Conservation (phyloP, 2,113 vertebrate genomes). For the Oncorhynchus gorbuscha region DNA sequence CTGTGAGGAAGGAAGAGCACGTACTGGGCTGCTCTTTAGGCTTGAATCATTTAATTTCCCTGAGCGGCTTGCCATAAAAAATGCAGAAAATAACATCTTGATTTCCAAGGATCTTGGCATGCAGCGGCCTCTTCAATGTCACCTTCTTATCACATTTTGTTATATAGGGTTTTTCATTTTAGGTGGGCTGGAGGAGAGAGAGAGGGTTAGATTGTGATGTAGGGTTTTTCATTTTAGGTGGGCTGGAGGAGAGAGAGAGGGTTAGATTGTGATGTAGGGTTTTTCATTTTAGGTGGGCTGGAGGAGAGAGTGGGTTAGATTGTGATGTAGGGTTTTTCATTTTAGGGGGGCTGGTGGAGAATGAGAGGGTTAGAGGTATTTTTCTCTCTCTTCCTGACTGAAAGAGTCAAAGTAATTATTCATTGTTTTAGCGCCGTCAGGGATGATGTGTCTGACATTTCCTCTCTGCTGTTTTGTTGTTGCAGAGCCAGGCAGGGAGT, state of each 20-base stretch:
- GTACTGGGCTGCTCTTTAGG: slow-evolving; percentile 42
- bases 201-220: background rate
- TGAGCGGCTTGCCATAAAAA: slow-evolving; percentile 48
- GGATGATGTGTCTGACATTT: slow-evolving; percentile 64
- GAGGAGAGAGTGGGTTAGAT: slow-evolving; percentile 3
- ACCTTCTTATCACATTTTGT: slow-evolving; percentile 50
- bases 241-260: too few species aligned
- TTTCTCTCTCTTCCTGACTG: slow-evolving; percentile 31
- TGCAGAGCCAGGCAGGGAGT: slow-evolving; percentile 32
- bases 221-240: too few species aligned
- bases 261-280: slow-evolving; percentile 34
- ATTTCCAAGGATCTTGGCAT: slow-evolving; percentile 48
- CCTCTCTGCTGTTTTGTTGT: slow-evolving; percentile 59
- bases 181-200: background rate
- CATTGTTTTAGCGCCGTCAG: slow-evolving; percentile 42
- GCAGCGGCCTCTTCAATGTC: slow-evolving; percentile 50
- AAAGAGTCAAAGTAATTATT: slow-evolving; percentile 59
- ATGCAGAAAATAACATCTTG: slow-evolving; percentile 28
- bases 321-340: too few species aligned
- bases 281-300: slow-evolving; percentile 44
- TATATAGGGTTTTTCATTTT: slow-evolving; percentile 34
- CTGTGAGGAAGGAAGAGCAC: slow-evolving; percentile 45
- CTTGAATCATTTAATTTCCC: slow-evolving; percentile 63
- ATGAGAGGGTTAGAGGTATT: slow-evolving; percentile 6
- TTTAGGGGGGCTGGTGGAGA: slow-evolving; percentile 19